Base-by-base conservation (phyloP, 1,140 invertebrate genomes). In the Holotrichia oblita region DNA sequence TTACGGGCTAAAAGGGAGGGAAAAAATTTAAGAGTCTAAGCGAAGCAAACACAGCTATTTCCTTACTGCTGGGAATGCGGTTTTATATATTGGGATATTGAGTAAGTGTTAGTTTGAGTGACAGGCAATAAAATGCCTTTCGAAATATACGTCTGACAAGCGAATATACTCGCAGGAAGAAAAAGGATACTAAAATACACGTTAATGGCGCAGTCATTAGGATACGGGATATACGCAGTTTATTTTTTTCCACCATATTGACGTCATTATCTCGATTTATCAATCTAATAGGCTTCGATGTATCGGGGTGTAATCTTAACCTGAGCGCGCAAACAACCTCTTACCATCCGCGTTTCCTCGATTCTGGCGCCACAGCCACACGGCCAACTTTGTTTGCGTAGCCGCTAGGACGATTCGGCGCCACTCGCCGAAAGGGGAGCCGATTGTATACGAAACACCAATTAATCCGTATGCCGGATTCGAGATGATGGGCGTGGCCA, bases 61-160 rank as follows among this genome's bases (percentile, higher is more conserved):
- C 27, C 27, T 34, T 34, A n/a, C n/a, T n/a, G n/a, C n/a, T n/a
- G n/a, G n/a, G n/a, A n/a, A 41, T 41, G 40, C 40, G 40, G 40
- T 6, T 41, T 10, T 41, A 44, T 2, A 44, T 10, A 44, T 2
- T 14, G 42, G 0, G 42, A 61, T 48, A 61, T 61, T 61, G 59
- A n/a, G 20, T 61, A 22, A 61, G 59, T 61, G 59, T 20, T 61
- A 17, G 59, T 9, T 61, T 61, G 59, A 61, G 17, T 61, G 59
- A 61, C 59, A 61, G 59, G 59, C 17, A 61, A 61, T 61, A 61
- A 61, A 44, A 61, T n/a, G 59, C 14, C 17, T 20, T 20, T 14
- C 55, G 55, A 59, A 59, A 59, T 59, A 59, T n/a, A n/a, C 6
- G 40, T 41, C 55, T 59, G n/a, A n/a, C n/a, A n/a, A n/a, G n/a